Evolutionary conservation across 2,888 invertebrate species (phyloP).

Genomic region (Drosophila picticornis): DNA sequence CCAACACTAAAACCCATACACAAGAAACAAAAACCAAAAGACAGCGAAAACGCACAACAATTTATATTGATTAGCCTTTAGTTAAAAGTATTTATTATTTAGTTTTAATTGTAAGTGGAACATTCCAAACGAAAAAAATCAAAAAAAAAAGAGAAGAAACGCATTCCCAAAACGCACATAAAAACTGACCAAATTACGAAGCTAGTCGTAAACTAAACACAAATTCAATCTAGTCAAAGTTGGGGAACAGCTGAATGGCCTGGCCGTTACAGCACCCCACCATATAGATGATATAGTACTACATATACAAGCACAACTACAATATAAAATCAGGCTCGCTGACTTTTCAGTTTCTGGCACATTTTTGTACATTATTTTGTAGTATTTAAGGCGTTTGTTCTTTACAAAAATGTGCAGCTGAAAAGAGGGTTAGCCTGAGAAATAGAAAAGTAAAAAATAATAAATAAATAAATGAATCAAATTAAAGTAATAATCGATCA

Average conservation of each 20-base stretch:
- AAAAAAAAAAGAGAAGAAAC: conserved; percentile 6
- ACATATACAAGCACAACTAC: conserved; percentile 17
- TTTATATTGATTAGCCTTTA: conserved; percentile 53
- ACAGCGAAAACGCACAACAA: conserved; percentile 44
- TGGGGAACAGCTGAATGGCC: conserved; percentile 31
- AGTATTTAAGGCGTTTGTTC: conserved; percentile 76
- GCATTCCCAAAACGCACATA: conserved; percentile 27
- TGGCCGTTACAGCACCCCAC: conserved; percentile 33
- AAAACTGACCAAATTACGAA: conserved; percentile 61
- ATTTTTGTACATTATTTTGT: conserved; percentile 67
- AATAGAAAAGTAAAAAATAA: conserved; percentile 16
- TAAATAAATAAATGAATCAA: conserved; percentile 12
- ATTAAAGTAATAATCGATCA: conserved; percentile 1
- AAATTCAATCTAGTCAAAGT: conserved; percentile 54
- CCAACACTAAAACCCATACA: conserved; percentile 28
- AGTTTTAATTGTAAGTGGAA: conserved; percentile 59
- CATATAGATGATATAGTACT: conserved; percentile 40
- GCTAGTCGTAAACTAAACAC: conserved; percentile 51
- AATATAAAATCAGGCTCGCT: conserved; percentile 26
- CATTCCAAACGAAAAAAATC: conserved; percentile 33
- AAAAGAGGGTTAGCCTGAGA: not conserved
- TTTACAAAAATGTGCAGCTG: conserved; percentile 45
- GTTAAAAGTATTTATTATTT: conserved; percentile 53
- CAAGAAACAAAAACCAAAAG: conserved; percentile 22
- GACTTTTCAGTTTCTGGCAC: conserved; percentile 12